Base-by-base conservation (phyloP, 2,113 vertebrate genomes). In the Laterallus jamaicensis region DNA sequence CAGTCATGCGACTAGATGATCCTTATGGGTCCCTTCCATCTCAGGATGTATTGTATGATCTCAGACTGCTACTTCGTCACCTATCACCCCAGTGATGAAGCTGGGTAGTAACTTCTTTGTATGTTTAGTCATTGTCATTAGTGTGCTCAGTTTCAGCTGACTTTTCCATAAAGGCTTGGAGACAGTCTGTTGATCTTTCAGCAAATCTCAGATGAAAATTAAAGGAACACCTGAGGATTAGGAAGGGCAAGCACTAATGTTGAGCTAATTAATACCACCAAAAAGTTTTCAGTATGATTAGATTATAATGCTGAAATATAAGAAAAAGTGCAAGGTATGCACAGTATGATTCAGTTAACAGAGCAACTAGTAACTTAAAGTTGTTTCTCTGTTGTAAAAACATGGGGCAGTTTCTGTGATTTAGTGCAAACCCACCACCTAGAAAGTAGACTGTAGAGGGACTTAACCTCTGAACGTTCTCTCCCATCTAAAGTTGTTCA, bases 171-270 rank as follows among this genome's bases (percentile, higher is more conserved):
- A 87, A 84, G n/a, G 10, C 59, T 68, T 85, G 40, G 85, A 47
- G 32, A 82, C 11, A 68, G 47, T 52, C 63, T 21, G 8, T 73
- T 81, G 69, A 88, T 35, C 73, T 75, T 79, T 81, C 77, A 81
- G 79, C 42, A 91, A 91, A 82, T 91, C 75, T 78, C 56, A 88
- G 12, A 14, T 75, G 89, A 64, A 88, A 89, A 89, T 82, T 77
- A 54, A 85, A 63, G n/a, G 55, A 92, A 86, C 79, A 73, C 59
- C 12, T 11, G 9, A 71, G 85, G 42, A 54, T 63, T 63, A 82
- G 69, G 40, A 73, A 70, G 39, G 56, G 32, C 64, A 68, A 85
- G 37, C 26, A 18, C 14, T 40, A 31, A 58, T 20, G 49, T 86
- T 78, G 71, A 85, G 49, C 60, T 78, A 77, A 21, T 55, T 91